These are phyloP conservation scores for Tetraneura akinire DNA, from an alignment of 1,140 invertebrate species.

Conservation along the genomic window DNA sequence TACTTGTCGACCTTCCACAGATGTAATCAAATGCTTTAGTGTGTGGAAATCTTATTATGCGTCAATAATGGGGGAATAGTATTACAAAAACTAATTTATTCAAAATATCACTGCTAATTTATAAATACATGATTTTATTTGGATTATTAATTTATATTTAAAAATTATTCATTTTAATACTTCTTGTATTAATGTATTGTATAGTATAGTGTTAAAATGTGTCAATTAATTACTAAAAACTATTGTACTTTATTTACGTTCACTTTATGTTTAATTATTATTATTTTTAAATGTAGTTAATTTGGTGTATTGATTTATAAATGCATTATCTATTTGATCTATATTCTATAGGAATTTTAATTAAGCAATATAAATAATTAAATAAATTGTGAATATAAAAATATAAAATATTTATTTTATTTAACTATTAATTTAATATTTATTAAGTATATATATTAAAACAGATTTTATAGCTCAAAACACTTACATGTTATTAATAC, in stretches of 20 bases:
- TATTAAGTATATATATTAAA: background rate
- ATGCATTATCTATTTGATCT: no score
- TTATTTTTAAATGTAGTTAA: background rate
- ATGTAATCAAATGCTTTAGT: constrained; percentile 3
- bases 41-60: background rate
- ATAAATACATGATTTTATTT: background rate
- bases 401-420: background rate
- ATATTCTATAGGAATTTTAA: background rate
- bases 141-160: background rate
- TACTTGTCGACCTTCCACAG: constrained; percentile 22
- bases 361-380: background rate
- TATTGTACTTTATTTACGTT: background rate
- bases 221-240: background rate
- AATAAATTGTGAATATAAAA: background rate
- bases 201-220: no score
- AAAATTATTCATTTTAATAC: background rate
- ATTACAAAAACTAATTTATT: constrained; percentile 6
- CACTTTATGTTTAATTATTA: background rate
- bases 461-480: constrained; percentile 21
- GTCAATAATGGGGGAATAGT: background rate
- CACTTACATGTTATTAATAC: constrained; percentile 16
- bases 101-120: background rate
- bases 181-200: background rate
- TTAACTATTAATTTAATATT: background rate
- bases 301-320: background rate